Evolutionary conservation across 2,888 invertebrate genomes (phyloP), one percentile per base, ranked within the genome.

Genomic region (Drosophila antonietae): DNA sequence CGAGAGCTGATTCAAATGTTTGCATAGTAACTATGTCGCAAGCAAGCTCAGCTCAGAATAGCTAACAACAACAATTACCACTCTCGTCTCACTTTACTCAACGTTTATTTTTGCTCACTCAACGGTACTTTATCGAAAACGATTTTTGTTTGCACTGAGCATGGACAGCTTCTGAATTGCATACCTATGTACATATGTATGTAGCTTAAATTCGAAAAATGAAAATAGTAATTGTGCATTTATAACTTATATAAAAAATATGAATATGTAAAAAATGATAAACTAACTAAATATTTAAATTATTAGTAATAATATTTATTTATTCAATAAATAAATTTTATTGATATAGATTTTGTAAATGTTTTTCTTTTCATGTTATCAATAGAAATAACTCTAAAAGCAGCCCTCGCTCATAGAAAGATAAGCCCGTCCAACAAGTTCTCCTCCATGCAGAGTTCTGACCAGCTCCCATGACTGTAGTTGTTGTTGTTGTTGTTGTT

Each of bases 361-460:
- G 1, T 37, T 12, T 10, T 12, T 35, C 4, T 12, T 35, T 35
- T 31, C 3, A 31, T 31, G 10, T 35, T 12, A 1, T 35, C 10
- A 8, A 35, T 20, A 35, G 35, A 15, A 15, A 37, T 20, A 67
- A 71, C 37, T 60, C 2, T 31, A 5, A 3, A 12, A 41, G 46
- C 61, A 28, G 18, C 69, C 61, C 76, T 79, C 80, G 76, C 47
- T 46, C 43, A 44, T 53, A 53, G 57, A 55, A 56, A 64, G 75
- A 79, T 76, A 73, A 73, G 80, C 80, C 61, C n/a, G 83, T 73
- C 55, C 58, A 82, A 80, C 80, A 64, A 81, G 80, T 80, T 80
- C 75, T 57, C 65, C 68, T 57, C 65, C 68, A 63, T 49, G 72
- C 62, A 66, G 35, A 46, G 71, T 80, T 78, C 72, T 80, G 81